Evolutionary conservation across 2,113 vertebrate genomes (phyloP).

Genomic region (Ictalurus furcatus): DNA sequence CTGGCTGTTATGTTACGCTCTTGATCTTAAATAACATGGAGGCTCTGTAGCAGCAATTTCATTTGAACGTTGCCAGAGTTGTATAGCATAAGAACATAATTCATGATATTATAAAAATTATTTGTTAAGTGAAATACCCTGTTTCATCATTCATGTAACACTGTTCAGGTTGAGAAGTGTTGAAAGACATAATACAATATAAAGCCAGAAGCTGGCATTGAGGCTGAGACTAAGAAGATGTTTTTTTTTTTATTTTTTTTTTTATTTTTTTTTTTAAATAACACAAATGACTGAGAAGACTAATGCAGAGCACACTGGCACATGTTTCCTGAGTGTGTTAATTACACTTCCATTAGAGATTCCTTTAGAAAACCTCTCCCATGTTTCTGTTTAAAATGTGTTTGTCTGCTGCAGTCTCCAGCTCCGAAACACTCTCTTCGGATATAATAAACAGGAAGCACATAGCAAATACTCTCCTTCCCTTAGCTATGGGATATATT

Average conservation of each 20-base stretch:
- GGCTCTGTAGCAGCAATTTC: conserved; percentile 4
- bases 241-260: not conserved
- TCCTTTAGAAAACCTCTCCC: not conserved
- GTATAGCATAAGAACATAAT: not conserved
- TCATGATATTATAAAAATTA: too few relatives aligned
- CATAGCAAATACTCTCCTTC: too few relatives aligned
- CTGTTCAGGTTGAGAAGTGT: not conserved
- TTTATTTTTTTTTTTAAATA: not conserved
- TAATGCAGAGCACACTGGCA: not conserved
- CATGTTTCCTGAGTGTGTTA: conserved; percentile 2
- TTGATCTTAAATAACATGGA: not conserved
- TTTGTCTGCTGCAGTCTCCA: not conserved
- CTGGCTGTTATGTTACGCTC: not conserved
- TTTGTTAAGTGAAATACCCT: not conserved
- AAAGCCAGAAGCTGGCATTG: not conserved
- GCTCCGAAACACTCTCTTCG: not conserved
- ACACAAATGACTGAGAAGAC: not conserved
- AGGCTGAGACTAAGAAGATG: not conserved
- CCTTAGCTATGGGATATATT: not conserved
- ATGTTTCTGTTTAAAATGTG: not conserved
- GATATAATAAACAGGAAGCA: conserved; percentile 1
- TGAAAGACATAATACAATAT: not conserved
- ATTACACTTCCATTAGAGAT: not conserved
- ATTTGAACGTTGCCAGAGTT: not conserved
- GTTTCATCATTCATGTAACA: not conserved